Base-by-base conservation (phyloP, 2,797 vertebrate species). In the Sebastiscus tertius region DNA sequence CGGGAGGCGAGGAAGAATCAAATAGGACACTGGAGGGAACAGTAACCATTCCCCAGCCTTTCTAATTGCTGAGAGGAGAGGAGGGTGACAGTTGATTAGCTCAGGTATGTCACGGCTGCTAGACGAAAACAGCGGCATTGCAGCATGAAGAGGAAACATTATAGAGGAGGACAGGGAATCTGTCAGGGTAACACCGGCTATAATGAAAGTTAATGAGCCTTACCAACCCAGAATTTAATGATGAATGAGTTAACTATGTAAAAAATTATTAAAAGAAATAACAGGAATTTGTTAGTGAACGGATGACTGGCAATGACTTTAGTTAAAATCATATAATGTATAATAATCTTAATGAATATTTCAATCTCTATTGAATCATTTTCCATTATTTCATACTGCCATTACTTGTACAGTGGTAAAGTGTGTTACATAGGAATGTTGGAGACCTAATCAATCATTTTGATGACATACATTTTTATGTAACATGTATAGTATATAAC, bases 61-160 rank as follows among this genome's bases (percentile, higher is more conserved):
- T 83, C 70, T 90, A 90, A 92, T 89, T 89, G 86, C 81, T 34
- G 83, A 66, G 84, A 72, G 87, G 82, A 85, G 87, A 85, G 54
- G 46, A 89, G 83, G 82, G 87, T 87, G 91, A 90, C 82, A 81
- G 84, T 78, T 93, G 90, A 92, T 92, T 91, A 91, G 85, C 85
- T 39, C 74, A 92, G 91, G 93, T 92, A 71, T 85, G 90, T 82
- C 62, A 83, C 31, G 85, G 79, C 79, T 75, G 61, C 75, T 67
- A 66, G 69, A 74, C 61, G 36, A 76, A 90, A 92, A 90, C 83
- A 85, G 82, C 65, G 27, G 68, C 82, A 67, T 16, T 72, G 83
- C 86, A 56, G 86, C 88, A 78, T 77, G 87, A 83, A 88, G 71
- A 78, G 22, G 81, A 85, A 66, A 83, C 66, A 78, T 86, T 80